Evolutionary conservation across 2,888 invertebrate genomes (phyloP).

Genomic region (Hemicrepidius hirtus): DNA sequence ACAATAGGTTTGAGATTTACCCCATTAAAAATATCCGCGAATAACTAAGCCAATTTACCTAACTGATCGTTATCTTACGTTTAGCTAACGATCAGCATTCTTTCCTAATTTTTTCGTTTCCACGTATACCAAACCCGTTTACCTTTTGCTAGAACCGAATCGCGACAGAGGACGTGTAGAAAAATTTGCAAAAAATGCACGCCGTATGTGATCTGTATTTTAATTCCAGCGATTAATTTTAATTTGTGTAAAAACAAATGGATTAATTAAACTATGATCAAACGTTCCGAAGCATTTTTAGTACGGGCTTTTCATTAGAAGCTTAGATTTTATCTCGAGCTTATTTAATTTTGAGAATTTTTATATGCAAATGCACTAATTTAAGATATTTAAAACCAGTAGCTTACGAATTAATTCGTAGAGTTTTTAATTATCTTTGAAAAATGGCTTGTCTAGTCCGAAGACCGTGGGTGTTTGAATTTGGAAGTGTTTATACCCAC

Average conservation of each 20-base stretch:
- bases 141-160: not conserved
- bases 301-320: slow-evolving; percentile 40
- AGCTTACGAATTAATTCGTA: slow-evolving; percentile 45
- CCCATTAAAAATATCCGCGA: slow-evolving; percentile 70
- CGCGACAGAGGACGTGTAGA: slow-evolving; percentile 27
- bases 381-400: slow-evolving; percentile 45
- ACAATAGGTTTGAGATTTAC: slow-evolving; percentile 70
- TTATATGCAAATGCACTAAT: slow-evolving; percentile 43
- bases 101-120: slow-evolving; percentile 35
- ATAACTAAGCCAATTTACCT: slow-evolving; percentile 70
- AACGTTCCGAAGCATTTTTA: slow-evolving; percentile 58
- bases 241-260: slow-evolving; percentile 65
- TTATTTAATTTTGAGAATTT: slow-evolving; percentile 43
- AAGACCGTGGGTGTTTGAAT: not conserved
- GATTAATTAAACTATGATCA: slow-evolving; percentile 63
- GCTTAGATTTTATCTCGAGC: slow-evolving; percentile 43
- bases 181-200: slow-evolving; percentile 28
- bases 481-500: too few relatives aligned
- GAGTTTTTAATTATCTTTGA: slow-evolving; percentile 33
- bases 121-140: slow-evolving; percentile 8
- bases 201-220: slow-evolving; percentile 57
- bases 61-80: slow-evolving; percentile 69
- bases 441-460: not conserved
- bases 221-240: slow-evolving; percentile 64
- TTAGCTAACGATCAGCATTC: slow-evolving; percentile 62